A percentile compares a stretch with the other conserved stretches of the same genome.
Evolutionary conservation across 2,113 vertebrate genomes (phyloP).

Genomic region (Stomatorhinus ivindoensis): DNA sequence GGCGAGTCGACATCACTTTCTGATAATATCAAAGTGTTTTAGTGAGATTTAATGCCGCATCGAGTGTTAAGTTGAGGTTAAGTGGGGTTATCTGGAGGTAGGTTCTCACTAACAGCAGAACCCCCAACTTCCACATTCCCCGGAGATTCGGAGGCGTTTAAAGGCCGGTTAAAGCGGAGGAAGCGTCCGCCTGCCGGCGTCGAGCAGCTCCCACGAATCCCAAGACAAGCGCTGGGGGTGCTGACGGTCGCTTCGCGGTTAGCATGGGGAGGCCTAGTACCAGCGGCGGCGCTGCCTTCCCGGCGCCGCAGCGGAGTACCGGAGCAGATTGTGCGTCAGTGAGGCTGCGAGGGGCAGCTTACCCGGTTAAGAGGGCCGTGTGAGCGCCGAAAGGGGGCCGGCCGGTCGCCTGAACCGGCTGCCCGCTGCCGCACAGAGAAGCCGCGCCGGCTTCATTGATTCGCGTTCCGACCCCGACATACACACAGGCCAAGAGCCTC

Average conservation of each 20-base stretch:
- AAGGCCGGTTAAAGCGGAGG: background rate
- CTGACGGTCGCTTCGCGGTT: background rate
- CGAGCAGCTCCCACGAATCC: background rate
- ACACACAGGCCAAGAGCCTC: constrained; percentile 13
- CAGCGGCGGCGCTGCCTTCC: too few species aligned
- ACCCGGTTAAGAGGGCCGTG: too few species aligned
- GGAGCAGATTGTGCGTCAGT: background rate
- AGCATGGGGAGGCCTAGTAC: background rate
- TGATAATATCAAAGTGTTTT: background rate
- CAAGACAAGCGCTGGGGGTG: background rate
- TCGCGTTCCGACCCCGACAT: background rate
- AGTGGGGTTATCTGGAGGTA: background rate
- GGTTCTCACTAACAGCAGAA: background rate
- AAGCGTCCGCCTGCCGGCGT: background rate
- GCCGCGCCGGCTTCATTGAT: background rate
- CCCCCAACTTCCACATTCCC: background rate
- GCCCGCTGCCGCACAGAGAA: background rate
- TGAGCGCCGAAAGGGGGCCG: too few species aligned
- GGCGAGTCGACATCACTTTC: background rate
- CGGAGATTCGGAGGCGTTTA: background rate
- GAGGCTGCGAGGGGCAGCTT: too few species aligned
- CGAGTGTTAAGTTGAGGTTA: background rate
- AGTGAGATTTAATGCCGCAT: background rate
- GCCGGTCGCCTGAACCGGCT: too few species aligned
- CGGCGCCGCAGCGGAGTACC: too few species aligned